Evolutionary conservation across 2,113 vertebrate species (phyloP).

Genomic region (Forbesichthys agassizii): DNA sequence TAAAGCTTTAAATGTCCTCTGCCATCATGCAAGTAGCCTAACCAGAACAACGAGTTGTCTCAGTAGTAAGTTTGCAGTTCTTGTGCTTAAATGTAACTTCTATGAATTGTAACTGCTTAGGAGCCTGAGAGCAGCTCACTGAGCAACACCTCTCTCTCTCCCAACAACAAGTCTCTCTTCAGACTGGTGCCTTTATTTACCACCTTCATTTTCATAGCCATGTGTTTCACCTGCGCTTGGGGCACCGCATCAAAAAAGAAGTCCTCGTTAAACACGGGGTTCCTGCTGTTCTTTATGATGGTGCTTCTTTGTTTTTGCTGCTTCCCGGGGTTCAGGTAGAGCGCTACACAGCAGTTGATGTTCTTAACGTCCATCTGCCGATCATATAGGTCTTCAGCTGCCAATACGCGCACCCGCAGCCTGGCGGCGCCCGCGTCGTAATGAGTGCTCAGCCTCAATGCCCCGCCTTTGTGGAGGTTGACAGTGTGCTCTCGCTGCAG

Average conservation of each 20-base stretch:
- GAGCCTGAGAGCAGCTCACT: constrained; percentile 80
- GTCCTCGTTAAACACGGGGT: constrained; percentile 95
- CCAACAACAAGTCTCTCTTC: constrained; percentile 90
- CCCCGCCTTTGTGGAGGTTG: constrained; percentile 73
- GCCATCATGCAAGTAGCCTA: constrained; percentile 11
- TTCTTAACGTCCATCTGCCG: constrained; percentile 82
- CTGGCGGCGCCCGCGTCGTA: constrained; percentile 85
- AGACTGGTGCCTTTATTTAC: constrained; percentile 96
- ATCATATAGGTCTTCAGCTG: constrained; percentile 89
- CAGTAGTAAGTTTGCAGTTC: background rate
- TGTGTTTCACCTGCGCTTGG: constrained; percentile 80
- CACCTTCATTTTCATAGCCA: constrained; percentile 94
- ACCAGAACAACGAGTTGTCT: background rate
- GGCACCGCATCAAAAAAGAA: constrained; percentile 94
- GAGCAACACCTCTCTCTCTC: constrained; percentile 89
- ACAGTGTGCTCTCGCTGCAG: background rate
- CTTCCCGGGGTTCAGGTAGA: constrained; percentile 94
- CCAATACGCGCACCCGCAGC: constrained; percentile 79
- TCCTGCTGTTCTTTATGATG: constrained; percentile 94
- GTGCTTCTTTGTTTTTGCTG: constrained; percentile 96
- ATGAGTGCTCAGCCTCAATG: constrained; percentile 83
- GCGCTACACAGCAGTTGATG: constrained; percentile 94
- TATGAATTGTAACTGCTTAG: constrained; percentile 42
- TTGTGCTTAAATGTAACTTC: background rate
- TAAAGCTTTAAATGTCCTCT: constrained; percentile 26